A percentile compares a stretch with the other conserved stretches of the same genome.
phyloP scores from a whole-genome alignment of 2,888 invertebrate genomes.

The Standfussiana lucernea region DNA sequence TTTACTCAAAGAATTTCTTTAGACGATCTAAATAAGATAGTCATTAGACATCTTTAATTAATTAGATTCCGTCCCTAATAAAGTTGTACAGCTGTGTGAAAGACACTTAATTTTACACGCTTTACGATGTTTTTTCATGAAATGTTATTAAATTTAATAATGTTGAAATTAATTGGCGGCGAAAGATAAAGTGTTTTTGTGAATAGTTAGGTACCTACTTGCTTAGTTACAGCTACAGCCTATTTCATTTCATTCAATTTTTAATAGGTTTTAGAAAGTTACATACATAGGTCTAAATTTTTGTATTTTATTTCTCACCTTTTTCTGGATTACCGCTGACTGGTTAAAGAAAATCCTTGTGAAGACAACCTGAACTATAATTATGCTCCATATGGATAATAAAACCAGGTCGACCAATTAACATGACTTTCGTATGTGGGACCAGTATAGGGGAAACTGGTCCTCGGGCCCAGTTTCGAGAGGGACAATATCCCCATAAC shows the following conservation, averaged over 20 bases:
- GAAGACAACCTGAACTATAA: not conserved
- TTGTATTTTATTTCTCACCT: not conserved
- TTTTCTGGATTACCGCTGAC: not conserved
- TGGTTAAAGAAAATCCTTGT: not conserved
- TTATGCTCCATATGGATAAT: not conserved
- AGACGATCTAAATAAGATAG: slow-evolving; percentile 35
- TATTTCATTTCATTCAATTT: not conserved
- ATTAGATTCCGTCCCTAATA: slow-evolving; percentile 47
- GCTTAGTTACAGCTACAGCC: not conserved
- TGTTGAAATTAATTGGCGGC: slow-evolving; percentile 5
- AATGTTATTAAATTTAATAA: slow-evolving; percentile 17
- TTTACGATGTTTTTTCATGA: slow-evolving; percentile 27
- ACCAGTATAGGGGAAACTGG: not conserved
- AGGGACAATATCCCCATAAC: not conserved
- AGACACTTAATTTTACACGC: slow-evolving; percentile 38
- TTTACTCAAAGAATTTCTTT: slow-evolving; percentile 36
- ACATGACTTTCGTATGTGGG: not conserved
- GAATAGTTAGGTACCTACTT: not conserved
- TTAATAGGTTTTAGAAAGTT: not conserved
- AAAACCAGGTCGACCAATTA: not conserved
- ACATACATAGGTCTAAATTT: not conserved
- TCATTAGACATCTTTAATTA: slow-evolving; percentile 43
- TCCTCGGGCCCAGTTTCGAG: not conserved
- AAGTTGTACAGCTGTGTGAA: slow-evolving; percentile 43
- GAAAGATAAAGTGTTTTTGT: slow-evolving; percentile 12